A percentile compares a stretch with the other conserved stretches of the same genome.
Conservation (phyloP, 2,888 invertebrate species). For the Syrista parreyssii region DNA sequence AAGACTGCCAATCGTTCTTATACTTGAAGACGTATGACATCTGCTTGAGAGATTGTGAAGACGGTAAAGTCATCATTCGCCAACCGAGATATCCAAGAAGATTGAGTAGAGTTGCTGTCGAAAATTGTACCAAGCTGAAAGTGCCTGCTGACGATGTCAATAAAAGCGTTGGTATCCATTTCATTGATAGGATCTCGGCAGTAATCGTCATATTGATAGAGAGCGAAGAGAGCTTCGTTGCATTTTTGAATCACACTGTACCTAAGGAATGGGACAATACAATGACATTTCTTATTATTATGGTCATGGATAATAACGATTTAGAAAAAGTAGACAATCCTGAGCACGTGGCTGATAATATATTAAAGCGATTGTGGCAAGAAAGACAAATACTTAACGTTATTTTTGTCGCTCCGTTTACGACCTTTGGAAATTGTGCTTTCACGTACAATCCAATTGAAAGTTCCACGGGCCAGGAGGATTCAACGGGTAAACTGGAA, state of each 20-base stretch:
- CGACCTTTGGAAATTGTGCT: neutral
- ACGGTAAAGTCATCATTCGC: neutral
- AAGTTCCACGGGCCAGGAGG: conserved; percentile 21
- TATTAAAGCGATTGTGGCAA: conserved; percentile 33
- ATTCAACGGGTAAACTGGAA: conserved; percentile 9
- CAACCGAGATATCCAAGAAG: neutral
- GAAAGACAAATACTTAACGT: conserved; percentile 32
- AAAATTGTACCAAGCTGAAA: neutral
- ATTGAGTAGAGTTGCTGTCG: neutral
- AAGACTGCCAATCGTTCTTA: neutral
- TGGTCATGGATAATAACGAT: neutral
- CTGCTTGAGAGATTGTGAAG: neutral
- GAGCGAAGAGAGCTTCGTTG: neutral
- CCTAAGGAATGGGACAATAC: neutral
- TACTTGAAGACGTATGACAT: neutral
- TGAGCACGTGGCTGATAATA: neutral
- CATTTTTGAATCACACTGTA: neutral
- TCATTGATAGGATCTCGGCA: conserved; percentile 3
- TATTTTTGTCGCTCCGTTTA: conserved; percentile 29
- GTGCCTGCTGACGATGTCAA: neutral
- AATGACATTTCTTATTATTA: neutral
- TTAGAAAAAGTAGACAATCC: neutral
- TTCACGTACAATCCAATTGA: conserved; percentile 37
- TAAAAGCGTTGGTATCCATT: neutral
- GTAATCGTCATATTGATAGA: neutral